These are phyloP conservation scores for Hemaris fuciformis DNA, from an alignment of 2,888 invertebrate species.

Conservation along the genomic window DNA sequence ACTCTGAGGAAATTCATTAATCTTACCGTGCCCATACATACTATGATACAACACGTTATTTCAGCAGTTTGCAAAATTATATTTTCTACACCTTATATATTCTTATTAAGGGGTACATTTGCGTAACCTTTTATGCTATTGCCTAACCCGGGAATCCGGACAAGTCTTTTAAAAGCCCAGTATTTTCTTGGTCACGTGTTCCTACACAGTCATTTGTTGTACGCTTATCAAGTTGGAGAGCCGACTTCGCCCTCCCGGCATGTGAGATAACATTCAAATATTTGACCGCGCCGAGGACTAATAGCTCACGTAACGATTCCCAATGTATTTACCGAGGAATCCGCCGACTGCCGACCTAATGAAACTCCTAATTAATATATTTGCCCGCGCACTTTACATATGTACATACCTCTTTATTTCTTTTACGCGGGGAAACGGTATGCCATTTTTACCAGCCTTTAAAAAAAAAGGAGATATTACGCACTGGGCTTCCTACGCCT, in stretches of 20 bases:
- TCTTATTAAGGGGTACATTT: too few relatives aligned
- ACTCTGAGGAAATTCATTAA: too few relatives aligned
- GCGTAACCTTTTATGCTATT: too few relatives aligned
- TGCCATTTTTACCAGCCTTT: neutral
- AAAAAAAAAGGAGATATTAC: too few relatives aligned
- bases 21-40: too few relatives aligned
- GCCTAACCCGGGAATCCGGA: too few relatives aligned
- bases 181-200: too few relatives aligned
- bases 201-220: neutral
- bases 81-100: too few relatives aligned
- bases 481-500: too few relatives aligned
- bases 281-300: neutral
- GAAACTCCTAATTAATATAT: neutral
- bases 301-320: neutral
- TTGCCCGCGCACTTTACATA: neutral
- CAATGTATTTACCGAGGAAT: neutral
- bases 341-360: neutral
- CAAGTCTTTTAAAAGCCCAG: too few relatives aligned
- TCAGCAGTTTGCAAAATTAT: too few relatives aligned
- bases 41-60: too few relatives aligned
- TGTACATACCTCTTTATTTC: neutral
- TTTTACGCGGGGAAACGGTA: neutral
- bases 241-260: neutral
- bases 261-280: neutral
- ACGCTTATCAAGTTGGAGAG: neutral